phyloP scores from a whole-genome alignment of 2,797 vertebrate genomes.

The Myotis vivesi region DNA sequence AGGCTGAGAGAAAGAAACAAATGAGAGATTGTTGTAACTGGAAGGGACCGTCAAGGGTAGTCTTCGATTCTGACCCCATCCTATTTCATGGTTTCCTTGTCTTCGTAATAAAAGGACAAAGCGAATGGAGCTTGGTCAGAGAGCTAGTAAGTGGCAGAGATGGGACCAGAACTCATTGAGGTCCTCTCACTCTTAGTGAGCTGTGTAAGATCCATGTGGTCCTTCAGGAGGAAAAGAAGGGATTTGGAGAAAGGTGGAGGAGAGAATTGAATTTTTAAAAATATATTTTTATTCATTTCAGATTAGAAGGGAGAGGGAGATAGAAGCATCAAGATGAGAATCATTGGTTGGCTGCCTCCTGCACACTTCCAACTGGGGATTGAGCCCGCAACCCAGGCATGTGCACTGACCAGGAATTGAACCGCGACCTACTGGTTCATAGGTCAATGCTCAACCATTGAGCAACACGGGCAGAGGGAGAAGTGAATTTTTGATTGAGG shows the following conservation, averaged over 20 bases:
- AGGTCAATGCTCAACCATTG: no score
- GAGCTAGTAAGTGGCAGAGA: not conserved
- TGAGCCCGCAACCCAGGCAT: no score
- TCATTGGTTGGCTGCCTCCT: no score
- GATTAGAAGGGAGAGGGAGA: no score
- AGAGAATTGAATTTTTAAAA: not conserved
- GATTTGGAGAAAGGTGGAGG: not conserved
- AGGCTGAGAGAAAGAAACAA: constrained; percentile 28
- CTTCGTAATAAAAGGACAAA: not conserved
- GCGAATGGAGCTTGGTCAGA: not conserved
- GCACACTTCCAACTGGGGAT: no score
- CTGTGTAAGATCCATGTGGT: not conserved
- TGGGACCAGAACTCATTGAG: fast-evolving
- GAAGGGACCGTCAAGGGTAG: not conserved
- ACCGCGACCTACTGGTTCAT: no score
- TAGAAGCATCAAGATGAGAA: no score
- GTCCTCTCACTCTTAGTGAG: not conserved
- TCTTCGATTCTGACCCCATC: not conserved
- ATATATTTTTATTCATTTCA: no score
- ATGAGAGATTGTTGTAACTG: not conserved
- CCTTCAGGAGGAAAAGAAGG: not conserved
- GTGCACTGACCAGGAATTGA: no score
- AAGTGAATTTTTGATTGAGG: not conserved
- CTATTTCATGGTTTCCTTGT: not conserved
- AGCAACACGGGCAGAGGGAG: no score